These are phyloP conservation scores for Ataeniobius toweri DNA, from an alignment of 2,797 vertebrate species.

Conservation along the genomic window DNA sequence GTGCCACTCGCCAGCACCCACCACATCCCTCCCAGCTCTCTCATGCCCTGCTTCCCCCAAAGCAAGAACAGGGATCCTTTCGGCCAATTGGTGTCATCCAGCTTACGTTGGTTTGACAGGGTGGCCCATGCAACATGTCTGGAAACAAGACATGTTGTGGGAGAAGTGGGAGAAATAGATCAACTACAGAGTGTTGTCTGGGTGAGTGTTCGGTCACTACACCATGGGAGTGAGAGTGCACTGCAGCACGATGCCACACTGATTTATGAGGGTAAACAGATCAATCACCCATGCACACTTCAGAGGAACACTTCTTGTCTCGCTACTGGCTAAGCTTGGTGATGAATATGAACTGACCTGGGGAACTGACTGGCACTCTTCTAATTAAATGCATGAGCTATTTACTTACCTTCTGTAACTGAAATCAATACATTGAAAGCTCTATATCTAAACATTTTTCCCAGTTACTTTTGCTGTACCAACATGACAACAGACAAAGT, in stretches of 20 bases:
- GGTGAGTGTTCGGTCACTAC: slow-evolving; percentile 39
- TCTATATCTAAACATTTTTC: slow-evolving; percentile 2
- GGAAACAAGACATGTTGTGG: neutral
- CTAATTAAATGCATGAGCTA: slow-evolving; percentile 17
- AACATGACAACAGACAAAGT: neutral
- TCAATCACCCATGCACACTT: slow-evolving; percentile 67
- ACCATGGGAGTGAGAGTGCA: slow-evolving; percentile 35
- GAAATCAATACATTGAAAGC: slow-evolving; percentile 4
- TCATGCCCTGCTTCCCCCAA: neutral
- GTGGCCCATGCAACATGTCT: slow-evolving; percentile 14
- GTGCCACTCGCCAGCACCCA: slow-evolving; percentile 30
- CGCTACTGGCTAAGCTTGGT: slow-evolving; percentile 24
- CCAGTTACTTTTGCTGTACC: neutral
- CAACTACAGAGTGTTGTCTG: slow-evolving; percentile 37
- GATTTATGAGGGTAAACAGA: slow-evolving; percentile 71
- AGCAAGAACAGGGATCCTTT: slow-evolving; percentile 14
- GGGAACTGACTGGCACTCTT: slow-evolving; percentile 24
- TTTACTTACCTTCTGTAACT: neutral
- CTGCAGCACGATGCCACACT: slow-evolving; percentile 56
- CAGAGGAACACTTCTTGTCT: slow-evolving; percentile 49
- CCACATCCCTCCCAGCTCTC: slow-evolving; percentile 4
- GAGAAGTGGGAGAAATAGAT: slow-evolving; percentile 14
- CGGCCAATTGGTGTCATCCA: slow-evolving; percentile 15
- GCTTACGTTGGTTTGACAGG: slow-evolving; percentile 18
- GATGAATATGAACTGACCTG: slow-evolving; percentile 53